Evolutionary conservation across 2,797 vertebrate genomes (phyloP).

Genomic region (Rhyacichthys aspro): DNA sequence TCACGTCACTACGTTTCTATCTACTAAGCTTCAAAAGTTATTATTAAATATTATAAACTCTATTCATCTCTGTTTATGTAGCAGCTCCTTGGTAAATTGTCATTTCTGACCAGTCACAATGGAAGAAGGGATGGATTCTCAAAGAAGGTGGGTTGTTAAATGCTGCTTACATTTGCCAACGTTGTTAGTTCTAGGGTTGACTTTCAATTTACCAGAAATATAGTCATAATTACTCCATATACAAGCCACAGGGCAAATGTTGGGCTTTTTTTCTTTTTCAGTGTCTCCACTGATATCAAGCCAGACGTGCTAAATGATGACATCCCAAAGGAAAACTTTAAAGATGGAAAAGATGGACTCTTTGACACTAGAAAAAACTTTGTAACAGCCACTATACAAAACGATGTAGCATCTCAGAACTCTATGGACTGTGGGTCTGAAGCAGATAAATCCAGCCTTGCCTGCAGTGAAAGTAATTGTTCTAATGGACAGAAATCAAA

Average conservation of each 20-base stretch:
- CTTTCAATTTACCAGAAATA: too few relatives aligned
- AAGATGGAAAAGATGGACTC: constrained; percentile 42
- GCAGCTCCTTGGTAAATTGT: constrained; percentile 17
- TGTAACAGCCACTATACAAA: constrained; percentile 22
- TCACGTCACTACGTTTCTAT: too few relatives aligned
- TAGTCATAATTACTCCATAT: too few relatives aligned
- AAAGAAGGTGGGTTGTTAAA: constrained; percentile 52
- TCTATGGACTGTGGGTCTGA: constrained; percentile 39
- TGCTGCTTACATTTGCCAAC: not conserved
- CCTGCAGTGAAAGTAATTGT: constrained; percentile 33
- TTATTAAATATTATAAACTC: not conserved
- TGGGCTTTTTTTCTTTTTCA: constrained; percentile 26
- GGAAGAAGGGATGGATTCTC: constrained; percentile 63
- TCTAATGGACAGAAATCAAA: constrained; percentile 62
- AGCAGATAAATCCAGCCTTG: constrained; percentile 16
- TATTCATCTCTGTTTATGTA: constrained; percentile 3
- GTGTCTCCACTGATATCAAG: constrained; percentile 45
- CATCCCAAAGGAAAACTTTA: constrained; percentile 12
- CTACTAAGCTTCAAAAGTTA: too few relatives aligned
- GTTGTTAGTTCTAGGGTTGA: not conserved
- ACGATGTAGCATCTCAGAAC: constrained; percentile 37
- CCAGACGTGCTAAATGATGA: constrained; percentile 33
- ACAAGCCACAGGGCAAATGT: too few relatives aligned
- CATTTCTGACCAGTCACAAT: constrained; percentile 43
- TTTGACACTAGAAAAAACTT: constrained; percentile 13